phyloP scores from a whole-genome alignment of 2,888 invertebrate species.

The Macrophya alboannulata region DNA sequence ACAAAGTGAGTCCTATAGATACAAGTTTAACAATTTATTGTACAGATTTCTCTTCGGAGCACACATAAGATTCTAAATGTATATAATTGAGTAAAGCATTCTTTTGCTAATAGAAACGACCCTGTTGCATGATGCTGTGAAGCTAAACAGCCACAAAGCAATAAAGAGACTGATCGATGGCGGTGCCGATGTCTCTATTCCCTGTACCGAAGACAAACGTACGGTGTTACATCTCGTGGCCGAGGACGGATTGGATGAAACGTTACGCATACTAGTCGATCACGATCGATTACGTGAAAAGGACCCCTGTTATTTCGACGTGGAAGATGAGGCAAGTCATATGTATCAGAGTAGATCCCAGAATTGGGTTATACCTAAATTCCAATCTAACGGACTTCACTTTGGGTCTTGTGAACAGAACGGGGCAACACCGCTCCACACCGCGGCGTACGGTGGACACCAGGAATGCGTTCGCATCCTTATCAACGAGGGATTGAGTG shows the following conservation, averaged over 20 bases:
- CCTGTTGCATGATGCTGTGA: slow-evolving; percentile 77
- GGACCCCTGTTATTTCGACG: neutral
- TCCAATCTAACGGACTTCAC: neutral
- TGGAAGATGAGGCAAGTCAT: neutral
- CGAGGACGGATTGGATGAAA: slow-evolving; percentile 68
- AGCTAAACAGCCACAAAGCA: slow-evolving; percentile 73
- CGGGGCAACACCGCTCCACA: slow-evolving; percentile 76
- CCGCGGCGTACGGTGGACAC: slow-evolving; percentile 76
- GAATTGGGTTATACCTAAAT: neutral
- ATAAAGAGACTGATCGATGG: slow-evolving; percentile 74
- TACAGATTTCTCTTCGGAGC: neutral
- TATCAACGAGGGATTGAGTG: slow-evolving; percentile 72
- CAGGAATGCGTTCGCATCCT: slow-evolving; percentile 68
- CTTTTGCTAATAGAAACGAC: slow-evolving; percentile 58
- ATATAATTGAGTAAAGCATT: neutral
- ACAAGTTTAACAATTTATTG: too few relatives aligned
- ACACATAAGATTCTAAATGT: neutral
- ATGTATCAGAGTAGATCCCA: neutral
- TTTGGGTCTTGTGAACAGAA: neutral
- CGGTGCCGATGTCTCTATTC: slow-evolving; percentile 70
- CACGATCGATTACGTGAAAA: neutral
- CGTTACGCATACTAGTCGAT: slow-evolving; percentile 64
- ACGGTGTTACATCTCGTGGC: slow-evolving; percentile 79
- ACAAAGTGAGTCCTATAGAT: too few relatives aligned
- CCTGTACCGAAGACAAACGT: slow-evolving; percentile 69